A percentile compares a stretch with the other conserved stretches of the same genome.
Conservation (phyloP, 1,140 invertebrate genomes). For the Zaprionus camerounensis region DNA sequence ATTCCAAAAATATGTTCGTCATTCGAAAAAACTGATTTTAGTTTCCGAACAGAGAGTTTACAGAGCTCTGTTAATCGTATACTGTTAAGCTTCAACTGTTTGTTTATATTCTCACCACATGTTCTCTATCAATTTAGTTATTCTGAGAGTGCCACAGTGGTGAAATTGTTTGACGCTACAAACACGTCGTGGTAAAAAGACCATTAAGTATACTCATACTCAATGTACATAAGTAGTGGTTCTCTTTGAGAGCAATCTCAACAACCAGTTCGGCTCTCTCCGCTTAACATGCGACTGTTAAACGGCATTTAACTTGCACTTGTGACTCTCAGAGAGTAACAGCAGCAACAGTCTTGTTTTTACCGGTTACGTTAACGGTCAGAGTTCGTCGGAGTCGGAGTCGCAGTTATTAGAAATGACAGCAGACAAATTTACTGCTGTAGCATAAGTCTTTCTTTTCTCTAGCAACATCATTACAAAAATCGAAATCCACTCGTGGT, state of each 20-base stretch:
- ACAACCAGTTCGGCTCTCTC: slow-evolving; percentile 15
- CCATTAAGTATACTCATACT: background rate
- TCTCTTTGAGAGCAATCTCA: slow-evolving; percentile 17
- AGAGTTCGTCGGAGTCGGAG: slow-evolving; percentile 35
- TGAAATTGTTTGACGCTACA: background rate
- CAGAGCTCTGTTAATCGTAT: too few species aligned
- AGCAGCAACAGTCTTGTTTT: slow-evolving; percentile 52
- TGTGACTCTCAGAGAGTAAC: slow-evolving; percentile 39
- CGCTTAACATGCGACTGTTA: slow-evolving; percentile 38
- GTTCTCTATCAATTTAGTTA: background rate
- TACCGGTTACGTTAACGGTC: slow-evolving; percentile 50
- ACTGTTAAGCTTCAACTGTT: background rate
- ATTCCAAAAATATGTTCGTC: too few species aligned
- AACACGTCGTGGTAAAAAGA: slow-evolving; percentile 15
- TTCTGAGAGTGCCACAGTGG: slow-evolving; percentile 5
- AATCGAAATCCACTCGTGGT: slow-evolving; percentile 24
- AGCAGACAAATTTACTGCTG: slow-evolving; percentile 13
- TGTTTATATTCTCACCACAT: background rate
- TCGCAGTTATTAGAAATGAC: slow-evolving; percentile 31
- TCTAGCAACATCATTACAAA: slow-evolving; percentile 12
- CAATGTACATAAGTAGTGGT: background rate
- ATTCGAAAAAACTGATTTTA: too few species aligned
- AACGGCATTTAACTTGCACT: slow-evolving; percentile 37
- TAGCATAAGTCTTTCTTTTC: slow-evolving; percentile 6
- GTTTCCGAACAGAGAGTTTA: too few species aligned